These are phyloP conservation scores for Aphelocoma californica DNA, from an alignment of 2,797 vertebrate genomes.

Conservation along the genomic window DNA sequence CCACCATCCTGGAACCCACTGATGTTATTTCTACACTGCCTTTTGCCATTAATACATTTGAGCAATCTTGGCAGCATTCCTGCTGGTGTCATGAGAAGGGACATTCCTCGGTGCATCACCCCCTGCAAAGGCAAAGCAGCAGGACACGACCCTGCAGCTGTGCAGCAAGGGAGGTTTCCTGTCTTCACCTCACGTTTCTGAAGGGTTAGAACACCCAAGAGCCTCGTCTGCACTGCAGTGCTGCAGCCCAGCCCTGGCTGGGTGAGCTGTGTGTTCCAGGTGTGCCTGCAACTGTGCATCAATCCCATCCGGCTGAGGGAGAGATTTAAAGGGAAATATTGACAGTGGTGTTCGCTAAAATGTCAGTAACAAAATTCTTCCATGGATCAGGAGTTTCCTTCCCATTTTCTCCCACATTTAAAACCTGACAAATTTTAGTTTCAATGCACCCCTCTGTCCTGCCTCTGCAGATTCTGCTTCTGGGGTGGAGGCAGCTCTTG, in stretches of 20 bases:
- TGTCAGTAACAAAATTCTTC: neutral
- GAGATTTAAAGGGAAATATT: neutral
- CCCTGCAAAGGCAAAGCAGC: neutral
- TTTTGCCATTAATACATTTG: neutral
- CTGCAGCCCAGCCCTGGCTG: neutral
- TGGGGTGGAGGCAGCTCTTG: neutral
- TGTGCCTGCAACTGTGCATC: neutral
- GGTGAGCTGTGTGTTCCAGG: neutral
- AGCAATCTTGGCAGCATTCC: neutral
- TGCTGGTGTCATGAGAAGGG: neutral
- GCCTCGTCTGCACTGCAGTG: accelerated
- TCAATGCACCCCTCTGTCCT: neutral
- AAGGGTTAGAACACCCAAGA: neutral
- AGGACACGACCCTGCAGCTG: neutral
- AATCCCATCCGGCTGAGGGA: neutral
- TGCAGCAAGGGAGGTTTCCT: neutral
- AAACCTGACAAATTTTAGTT: neutral
- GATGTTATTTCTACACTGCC: neutral
- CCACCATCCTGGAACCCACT: neutral
- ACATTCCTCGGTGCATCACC: neutral
- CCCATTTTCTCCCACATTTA: neutral
- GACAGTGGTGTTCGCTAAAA: neutral
- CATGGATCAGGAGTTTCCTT: neutral
- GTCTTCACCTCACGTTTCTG: neutral
- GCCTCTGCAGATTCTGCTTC: neutral